Percentiles rank a stretch among this genome's conserved stretches.
Conservation (phyloP, 2,113 vertebrate species). For the Anser cygnoides region DNA sequence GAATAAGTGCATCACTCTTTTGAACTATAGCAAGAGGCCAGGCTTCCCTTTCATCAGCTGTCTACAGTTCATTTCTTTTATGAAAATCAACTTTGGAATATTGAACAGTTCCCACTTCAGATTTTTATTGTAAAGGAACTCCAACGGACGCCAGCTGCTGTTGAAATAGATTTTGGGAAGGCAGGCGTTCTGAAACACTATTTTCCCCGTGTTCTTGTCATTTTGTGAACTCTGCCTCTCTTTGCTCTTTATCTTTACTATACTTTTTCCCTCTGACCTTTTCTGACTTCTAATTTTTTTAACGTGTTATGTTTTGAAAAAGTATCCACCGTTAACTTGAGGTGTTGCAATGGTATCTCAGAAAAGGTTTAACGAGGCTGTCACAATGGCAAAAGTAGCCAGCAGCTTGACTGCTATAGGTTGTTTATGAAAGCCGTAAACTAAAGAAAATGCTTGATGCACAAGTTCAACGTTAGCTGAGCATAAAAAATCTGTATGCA, state of each 20-base stretch:
- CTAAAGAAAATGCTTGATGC: background rate
- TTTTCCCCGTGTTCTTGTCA: background rate
- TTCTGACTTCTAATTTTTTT: background rate
- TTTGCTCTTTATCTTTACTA: background rate
- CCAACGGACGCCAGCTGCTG: slow-evolving; percentile 9
- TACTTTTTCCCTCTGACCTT: background rate
- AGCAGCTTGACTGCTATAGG: background rate
- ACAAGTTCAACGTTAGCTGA: background rate
- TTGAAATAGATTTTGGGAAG: slow-evolving; percentile 19
- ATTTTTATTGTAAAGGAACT: slow-evolving; percentile 45
- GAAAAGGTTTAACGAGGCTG: background rate
- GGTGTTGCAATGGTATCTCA: background rate
- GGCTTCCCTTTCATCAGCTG: background rate
- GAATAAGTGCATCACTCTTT: background rate
- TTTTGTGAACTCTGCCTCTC: background rate
- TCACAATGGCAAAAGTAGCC: background rate
- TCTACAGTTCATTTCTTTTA: slow-evolving; percentile 16
- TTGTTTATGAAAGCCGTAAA: background rate
- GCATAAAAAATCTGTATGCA: background rate
- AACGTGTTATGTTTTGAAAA: background rate
- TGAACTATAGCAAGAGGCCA: background rate
- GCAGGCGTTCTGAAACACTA: background rate
- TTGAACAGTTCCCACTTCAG: slow-evolving; percentile 5
- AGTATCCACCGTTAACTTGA: background rate
- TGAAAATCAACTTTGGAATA: slow-evolving; percentile 42